phyloP scores from a whole-genome alignment of 2,797 vertebrate genomes.

The Poecilia velifera region DNA sequence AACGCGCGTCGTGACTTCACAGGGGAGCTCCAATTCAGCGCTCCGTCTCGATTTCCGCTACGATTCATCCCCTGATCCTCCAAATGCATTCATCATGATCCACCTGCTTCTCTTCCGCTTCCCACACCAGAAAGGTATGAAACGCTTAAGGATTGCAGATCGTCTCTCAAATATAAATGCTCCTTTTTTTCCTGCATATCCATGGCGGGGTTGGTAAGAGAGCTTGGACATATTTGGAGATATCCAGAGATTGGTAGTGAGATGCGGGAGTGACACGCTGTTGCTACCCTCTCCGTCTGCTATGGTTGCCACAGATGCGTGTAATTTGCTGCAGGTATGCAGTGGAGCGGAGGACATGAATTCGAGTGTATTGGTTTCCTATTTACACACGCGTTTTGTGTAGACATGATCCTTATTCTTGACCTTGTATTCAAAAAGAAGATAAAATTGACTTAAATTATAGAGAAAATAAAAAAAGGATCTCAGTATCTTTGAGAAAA shows the following conservation, averaged over 20 bases:
- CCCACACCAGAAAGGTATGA: conserved; percentile 63
- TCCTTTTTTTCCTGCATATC: conserved; percentile 6
- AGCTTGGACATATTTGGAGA: conserved; percentile 27
- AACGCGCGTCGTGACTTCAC: conserved; percentile 50
- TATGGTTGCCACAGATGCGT: conserved; percentile 45
- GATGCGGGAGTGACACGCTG: conserved; percentile 56
- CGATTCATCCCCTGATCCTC: conserved; percentile 26
- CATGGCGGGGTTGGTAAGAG: conserved; percentile 18
- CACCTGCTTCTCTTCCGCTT: conserved; percentile 46
- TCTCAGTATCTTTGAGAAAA: not conserved
- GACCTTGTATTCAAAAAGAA: not conserved
- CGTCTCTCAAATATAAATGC: conserved; percentile 6
- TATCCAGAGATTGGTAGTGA: conserved; percentile 50
- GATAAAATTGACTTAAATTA: not conserved
- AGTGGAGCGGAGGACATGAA: conserved; percentile 21
- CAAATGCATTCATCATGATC: conserved; percentile 51
- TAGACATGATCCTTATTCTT: not conserved
- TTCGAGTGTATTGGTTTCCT: conserved; percentile 5
- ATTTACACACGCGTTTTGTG: not conserved
- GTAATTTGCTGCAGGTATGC: conserved; percentile 59
- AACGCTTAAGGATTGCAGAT: conserved; percentile 23
- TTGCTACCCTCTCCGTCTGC: conserved; percentile 53
- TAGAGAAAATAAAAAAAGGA: not conserved
- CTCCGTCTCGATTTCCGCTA: conserved; percentile 7
- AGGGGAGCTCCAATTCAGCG: conserved; percentile 22